phyloP scores from a whole-genome alignment of 2,888 invertebrate species.

The Rugalucina vietnamica region DNA sequence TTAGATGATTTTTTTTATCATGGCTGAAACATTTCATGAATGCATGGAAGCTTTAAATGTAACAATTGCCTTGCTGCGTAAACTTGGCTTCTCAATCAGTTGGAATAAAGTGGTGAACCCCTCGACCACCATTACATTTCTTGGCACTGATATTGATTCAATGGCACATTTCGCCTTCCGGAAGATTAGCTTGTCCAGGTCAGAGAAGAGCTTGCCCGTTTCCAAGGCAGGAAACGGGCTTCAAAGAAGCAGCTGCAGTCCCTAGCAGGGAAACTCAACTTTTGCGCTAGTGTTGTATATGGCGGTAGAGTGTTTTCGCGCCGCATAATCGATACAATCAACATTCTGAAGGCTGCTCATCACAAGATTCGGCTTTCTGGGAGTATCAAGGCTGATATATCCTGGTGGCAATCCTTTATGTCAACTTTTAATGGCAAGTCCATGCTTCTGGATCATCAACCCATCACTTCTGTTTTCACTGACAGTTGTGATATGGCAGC shows the following conservation, averaged over 20 bases:
- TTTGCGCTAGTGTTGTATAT: neutral
- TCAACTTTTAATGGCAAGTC: constrained; percentile 20
- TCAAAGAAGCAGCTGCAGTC: neutral
- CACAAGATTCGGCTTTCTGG: constrained; percentile 21
- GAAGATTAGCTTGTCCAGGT: neutral
- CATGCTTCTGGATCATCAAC: constrained; percentile 15
- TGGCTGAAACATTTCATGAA: neutral
- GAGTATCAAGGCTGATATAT: constrained; percentile 12
- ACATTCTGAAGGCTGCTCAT: neutral
- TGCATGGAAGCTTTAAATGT: neutral
- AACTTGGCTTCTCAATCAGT: neutral
- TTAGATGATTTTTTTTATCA: neutral
- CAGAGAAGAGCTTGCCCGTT: neutral
- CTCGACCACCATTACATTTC: neutral
- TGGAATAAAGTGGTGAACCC: neutral
- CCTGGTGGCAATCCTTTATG: constrained; percentile 28
- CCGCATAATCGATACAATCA: neutral
- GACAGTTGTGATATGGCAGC: neutral
- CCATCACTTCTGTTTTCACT: constrained; percentile 4
- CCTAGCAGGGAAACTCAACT: neutral
- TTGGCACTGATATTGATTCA: neutral
- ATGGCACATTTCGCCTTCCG: neutral
- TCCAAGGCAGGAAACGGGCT: neutral
- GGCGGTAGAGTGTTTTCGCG: neutral
- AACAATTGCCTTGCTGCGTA: neutral